Base-by-base conservation (phyloP, 1,140 invertebrate genomes). In the Calephelis nemesis region DNA sequence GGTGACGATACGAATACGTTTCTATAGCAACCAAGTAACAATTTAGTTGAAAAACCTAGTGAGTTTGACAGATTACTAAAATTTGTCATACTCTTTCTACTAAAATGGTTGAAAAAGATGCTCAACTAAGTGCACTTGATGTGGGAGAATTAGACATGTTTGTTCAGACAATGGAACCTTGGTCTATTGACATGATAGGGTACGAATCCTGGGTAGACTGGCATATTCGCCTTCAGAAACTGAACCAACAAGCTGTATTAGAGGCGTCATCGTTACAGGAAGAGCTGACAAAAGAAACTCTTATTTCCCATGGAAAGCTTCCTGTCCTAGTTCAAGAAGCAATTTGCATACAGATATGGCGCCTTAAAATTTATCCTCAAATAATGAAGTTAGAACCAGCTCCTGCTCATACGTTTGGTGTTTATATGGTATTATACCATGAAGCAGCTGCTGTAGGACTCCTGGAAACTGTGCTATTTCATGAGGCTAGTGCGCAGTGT, bases 171-270 rank as follows among this genome's bases (percentile, higher is more conserved):
- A 87, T 91, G 76, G 81, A 85, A 81, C 81, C 84, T 45, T 83
- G 80, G 42, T 75, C 74, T 7, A 87, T 92, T 47, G 84, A 89
- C 64, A 65, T 60, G 49, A 87, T 92, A 68, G 92, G 91, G 47
- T 90, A 86, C 70, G 78, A 85, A 79, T 78, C 79, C 62, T 97
- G 96, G 96, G 89, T 96, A 50, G 95, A 96, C 76, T 95, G 94
- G 84, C 96, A 97, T 75, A 94, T 96, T 77, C 93, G 94, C 73
- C 82, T 97, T 5, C 94, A 96, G 74, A 95, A 96, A 82, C 80
- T 97, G n/a, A 95, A 95, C 72, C 95, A 97, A 82, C 95, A 97
- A 92, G 95, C 95, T 47, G 93, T 95, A 72, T 88, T 96, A 19
- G 96, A 97, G 91, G 94, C 95, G 19, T 93, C 90, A 11, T 89